Conservation (phyloP, 2,113 vertebrate species). For the Pogonocichla stellata region DNA sequence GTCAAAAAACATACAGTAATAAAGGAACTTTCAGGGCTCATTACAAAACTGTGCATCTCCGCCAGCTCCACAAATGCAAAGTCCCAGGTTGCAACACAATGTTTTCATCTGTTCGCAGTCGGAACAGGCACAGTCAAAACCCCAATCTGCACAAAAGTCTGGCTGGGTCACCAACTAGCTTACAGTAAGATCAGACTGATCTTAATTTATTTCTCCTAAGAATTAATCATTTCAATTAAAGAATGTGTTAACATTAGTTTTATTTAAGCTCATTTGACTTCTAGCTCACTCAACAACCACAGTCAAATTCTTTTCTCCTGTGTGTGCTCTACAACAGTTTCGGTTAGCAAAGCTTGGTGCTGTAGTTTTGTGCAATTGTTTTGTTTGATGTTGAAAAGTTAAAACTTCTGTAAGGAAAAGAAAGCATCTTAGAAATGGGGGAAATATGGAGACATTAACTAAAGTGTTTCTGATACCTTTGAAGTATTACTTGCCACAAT, state of each 20-base stretch:
- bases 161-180: slow-evolving; percentile 59
- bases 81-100: slow-evolving; percentile 91
- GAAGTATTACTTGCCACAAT: slow-evolving; percentile 30
- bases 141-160: slow-evolving; percentile 95
- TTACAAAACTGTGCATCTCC: slow-evolving; percentile 96
- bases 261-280: slow-evolving; percentile 16
- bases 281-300: neutral
- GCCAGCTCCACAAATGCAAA: slow-evolving; percentile 94
- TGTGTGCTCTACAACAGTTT: slow-evolving; percentile 9
- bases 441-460: neutral
- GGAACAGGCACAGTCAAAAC: slow-evolving; percentile 97
- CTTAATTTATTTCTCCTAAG: neutral
- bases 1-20: slow-evolving; percentile 95
- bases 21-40: slow-evolving; percentile 96
- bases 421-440: neutral
- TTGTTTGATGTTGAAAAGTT: neutral
- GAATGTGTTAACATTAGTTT: slow-evolving; percentile 41
- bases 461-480: slow-evolving; percentile 44
- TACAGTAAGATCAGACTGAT: slow-evolving; percentile 55
- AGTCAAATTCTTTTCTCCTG: neutral
- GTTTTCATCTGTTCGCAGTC: slow-evolving; percentile 94
- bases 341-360: slow-evolving; percentile 29
- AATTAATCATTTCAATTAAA: slow-evolving; percentile 53
- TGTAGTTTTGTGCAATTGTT: slow-evolving; percentile 19
- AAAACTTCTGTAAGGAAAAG: neutral